Conservation (phyloP, 2,888 invertebrate species). For the Alcis repandata region DNA sequence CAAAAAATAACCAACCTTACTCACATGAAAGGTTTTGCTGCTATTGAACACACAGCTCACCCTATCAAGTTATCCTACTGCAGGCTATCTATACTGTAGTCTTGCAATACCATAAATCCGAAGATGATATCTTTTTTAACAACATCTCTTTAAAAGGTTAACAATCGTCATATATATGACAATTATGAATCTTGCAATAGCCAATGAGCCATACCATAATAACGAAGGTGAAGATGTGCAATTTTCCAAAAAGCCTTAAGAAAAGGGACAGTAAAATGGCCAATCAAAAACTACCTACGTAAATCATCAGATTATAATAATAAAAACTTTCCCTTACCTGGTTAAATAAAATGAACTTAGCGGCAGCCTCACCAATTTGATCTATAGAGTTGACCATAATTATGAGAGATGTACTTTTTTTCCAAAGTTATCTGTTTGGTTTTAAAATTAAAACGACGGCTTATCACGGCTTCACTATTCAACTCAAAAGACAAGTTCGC, state of each 20-base stretch:
- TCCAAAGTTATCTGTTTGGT: too few species aligned
- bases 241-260: constrained; percentile 15
- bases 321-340: too few species aligned
- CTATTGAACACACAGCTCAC: not conserved
- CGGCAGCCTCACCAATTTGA: too few species aligned
- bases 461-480: too few species aligned
- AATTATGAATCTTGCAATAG: constrained; percentile 30
- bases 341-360: too few species aligned
- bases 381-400: too few species aligned
- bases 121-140: constrained; percentile 33
- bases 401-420: too few species aligned
- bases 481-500: too few species aligned
- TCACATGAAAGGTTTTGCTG: too few species aligned
- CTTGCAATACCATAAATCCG: constrained; percentile 27
- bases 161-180: constrained; percentile 34
- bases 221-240: constrained; percentile 21
- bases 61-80: constrained; percentile 14
- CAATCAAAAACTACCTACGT: not conserved
- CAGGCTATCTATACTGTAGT: constrained; percentile 3
- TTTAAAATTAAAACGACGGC: too few species aligned
- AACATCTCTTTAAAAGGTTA: constrained; percentile 30
- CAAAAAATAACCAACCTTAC: too few species aligned
- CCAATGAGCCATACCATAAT: constrained; percentile 6
- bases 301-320: not conserved
- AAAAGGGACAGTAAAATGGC: not conserved